Evolutionary conservation across 1,140 invertebrate species (phyloP).

Genomic region (Zaprionus kolodkinae): DNA sequence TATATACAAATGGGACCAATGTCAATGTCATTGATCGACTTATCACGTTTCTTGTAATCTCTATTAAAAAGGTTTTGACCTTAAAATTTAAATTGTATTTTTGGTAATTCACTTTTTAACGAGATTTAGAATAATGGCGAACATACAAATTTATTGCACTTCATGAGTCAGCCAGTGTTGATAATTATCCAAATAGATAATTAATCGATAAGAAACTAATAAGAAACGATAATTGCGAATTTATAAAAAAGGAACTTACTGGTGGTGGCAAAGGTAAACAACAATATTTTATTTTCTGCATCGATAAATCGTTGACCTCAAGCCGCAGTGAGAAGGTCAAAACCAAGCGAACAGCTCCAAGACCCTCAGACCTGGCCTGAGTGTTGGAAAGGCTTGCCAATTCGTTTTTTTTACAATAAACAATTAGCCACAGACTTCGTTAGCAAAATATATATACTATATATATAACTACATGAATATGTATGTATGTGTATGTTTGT

Average conservation of each 20-base stretch:
- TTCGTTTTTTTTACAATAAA: conserved; percentile 36
- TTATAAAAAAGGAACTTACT: neutral
- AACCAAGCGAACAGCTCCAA: conserved; percentile 21
- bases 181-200: conserved; percentile 11
- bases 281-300: conserved; percentile 60
- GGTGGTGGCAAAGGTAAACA: conserved; percentile 5
- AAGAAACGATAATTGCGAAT: too few species aligned
- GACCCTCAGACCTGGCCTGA: conserved; percentile 28
- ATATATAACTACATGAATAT: conserved; percentile 25
- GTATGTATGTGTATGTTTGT: conserved; percentile 1
- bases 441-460: conserved; percentile 1
- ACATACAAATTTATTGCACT: neutral
- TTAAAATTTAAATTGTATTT: neutral
- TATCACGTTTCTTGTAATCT: neutral
- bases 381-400: conserved; percentile 48
- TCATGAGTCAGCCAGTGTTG: neutral
- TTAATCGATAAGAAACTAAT: conserved; percentile 7
- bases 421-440: conserved; percentile 24
- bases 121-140: neutral
- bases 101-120: neutral
- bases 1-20: neutral
- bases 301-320: conserved; percentile 76
- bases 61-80: conserved; percentile 2
- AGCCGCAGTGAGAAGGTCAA: conserved; percentile 63
- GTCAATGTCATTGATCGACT: conserved; percentile 28